phyloP scores from a whole-genome alignment of 2,113 vertebrate species.

The Hippoglossus stenolepis region DNA sequence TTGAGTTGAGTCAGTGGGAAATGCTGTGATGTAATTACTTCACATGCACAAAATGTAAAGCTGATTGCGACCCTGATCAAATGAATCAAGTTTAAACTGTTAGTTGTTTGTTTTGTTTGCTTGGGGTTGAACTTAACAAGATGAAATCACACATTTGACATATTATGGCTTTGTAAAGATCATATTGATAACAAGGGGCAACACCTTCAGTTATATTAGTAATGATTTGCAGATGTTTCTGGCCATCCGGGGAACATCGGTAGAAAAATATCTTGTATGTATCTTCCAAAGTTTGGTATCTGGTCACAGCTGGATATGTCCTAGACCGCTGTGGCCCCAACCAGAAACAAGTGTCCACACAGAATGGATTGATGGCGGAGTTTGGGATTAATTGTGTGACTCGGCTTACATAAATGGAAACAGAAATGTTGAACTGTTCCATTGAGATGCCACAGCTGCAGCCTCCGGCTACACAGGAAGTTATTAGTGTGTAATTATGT shows the following conservation, averaged over 20 bases:
- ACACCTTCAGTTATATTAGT: too few relatives aligned
- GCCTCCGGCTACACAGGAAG: slow-evolving; percentile 65
- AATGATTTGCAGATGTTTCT: neutral
- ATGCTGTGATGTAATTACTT: too few relatives aligned
- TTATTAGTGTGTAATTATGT: slow-evolving; percentile 70
- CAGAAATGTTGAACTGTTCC: slow-evolving; percentile 47
- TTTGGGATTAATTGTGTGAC: neutral
- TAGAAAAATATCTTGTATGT: neutral
- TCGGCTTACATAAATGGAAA: slow-evolving; percentile 17
- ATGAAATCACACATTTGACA: too few relatives aligned
- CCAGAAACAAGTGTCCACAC: neutral
- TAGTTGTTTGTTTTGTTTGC: too few relatives aligned
- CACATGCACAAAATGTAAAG: too few relatives aligned
- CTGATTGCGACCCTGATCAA: too few relatives aligned
- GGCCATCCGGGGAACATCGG: neutral
- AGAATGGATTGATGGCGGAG: neutral
- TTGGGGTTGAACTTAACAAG: too few relatives aligned
- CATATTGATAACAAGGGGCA: too few relatives aligned
- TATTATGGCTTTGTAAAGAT: too few relatives aligned
- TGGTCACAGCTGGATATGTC: slow-evolving; percentile 11
- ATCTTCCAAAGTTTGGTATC: neutral
- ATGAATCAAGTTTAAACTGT: too few relatives aligned
- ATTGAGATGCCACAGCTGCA: slow-evolving; percentile 74
- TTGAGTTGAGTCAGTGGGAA: too few relatives aligned
- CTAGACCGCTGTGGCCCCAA: slow-evolving; percentile 2